Base-by-base conservation (phyloP, 2,888 invertebrate species). In the Erebia aethiops region DNA sequence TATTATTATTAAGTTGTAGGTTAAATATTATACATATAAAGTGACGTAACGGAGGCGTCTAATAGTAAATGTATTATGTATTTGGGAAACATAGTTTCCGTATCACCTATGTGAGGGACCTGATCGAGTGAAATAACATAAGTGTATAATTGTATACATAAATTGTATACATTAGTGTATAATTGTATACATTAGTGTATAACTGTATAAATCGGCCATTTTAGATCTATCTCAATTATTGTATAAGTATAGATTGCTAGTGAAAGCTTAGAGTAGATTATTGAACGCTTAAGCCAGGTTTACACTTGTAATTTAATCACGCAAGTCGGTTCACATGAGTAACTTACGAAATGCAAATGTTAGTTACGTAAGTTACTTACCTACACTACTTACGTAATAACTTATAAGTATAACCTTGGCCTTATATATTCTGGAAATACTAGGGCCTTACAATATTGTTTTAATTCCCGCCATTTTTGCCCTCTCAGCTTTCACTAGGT, bases 91-190 rank as follows among this genome's bases (percentile, higher is more conserved):
- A 63, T 63, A 73, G 73, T 73, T 71, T 65, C 71, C 65, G 13
- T 26, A n/a, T 52, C 49, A 67, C 60, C 62, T 71, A 35, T 67
- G 56, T 52, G 62, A 41, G 73, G 73, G 73, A 73, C 73, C 73
- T 73, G 73, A 73, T 66, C 51, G 69, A 69, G 67, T 60, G 71
- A 69, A 73, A 73, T 73, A 72, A 68, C 71, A 72, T 74, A 72
- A 70, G 64, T 70, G 49, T 52, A 52, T 52, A 52, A n/a, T n/a
- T 52, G 52, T 52, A 52, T n/a, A 52, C 16, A n/a, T n/a, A n/a
- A 52, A n/a, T n/a, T 52, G 52, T 52, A 52, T n/a, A 52, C 16
- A n/a, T n/a, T 16, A 52, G 16, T 14, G 51, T 51, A 51, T 51
- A 51, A 51, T 51, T 57, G 18, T 57, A 52, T n/a, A 52, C 16